Evolutionary conservation across 2,888 invertebrate species (phyloP), one percentile per base, ranked within the genome.

Genomic region (Caenorhabditis japonica): DNA sequence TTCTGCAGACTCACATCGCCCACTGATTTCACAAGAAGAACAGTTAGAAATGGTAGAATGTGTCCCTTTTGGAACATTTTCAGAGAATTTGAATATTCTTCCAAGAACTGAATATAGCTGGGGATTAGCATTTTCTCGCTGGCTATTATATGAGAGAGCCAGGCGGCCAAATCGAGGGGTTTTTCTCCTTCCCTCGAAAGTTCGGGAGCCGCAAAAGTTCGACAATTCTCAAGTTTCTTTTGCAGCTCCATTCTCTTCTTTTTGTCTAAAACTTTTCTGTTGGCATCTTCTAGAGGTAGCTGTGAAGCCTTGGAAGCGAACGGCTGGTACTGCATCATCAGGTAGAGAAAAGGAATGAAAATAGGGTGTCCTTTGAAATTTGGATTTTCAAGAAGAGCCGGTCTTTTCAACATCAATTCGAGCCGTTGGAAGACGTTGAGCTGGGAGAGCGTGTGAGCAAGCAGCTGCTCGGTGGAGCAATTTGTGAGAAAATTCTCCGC

Each of bases 51-150:
- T 3, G 51, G 21, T 1, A 68, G 23, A 27, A 38, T 23, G 15
- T 51, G 17, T 15, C 58, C 13, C n/a, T 68, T 58, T 1, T 15
- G 7, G 30, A 58, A 43, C 52, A 68, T 34, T 25, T 23, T 41
- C 19, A 58, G 4, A 1, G 4, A n/a, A 3, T 68, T 43, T 2
- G 17, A 13, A n/a, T 27, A 55, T 13, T 41, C 10, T 2, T 64
- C 56, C 2, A 43, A 5, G 19, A 49, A 64, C 15, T 25, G 8
- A 33, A 56, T 19, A 19, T 33, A 46, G 5, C 17, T 19, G 15
- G 7, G 1, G n/a, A 38, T n/a, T 25, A 23, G 38, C 23, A 30
- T 17, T 4, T 38, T 38, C n/a, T n/a, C n/a, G n/a, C n/a, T n/a
- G 1, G 10, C 12, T 5, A 62, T 21, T 2, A 53, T 27, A n/a